These are phyloP conservation scores for Caenorhabditis becei DNA, from an alignment of 2,888 invertebrate genomes.

Conservation along the genomic window DNA sequence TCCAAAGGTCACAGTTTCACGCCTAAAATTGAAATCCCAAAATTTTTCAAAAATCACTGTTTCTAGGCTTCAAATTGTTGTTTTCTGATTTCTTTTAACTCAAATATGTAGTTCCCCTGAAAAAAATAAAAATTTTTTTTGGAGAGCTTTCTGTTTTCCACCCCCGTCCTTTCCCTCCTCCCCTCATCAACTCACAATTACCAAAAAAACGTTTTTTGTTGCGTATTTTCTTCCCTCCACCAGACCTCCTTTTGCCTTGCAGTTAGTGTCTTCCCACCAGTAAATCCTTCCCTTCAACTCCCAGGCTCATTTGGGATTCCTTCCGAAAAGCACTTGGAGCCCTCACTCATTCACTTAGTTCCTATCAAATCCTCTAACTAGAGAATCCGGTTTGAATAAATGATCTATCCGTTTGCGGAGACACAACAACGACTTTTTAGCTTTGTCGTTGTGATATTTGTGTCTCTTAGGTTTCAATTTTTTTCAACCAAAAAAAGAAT, in stretches of 20 bases:
- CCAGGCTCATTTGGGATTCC: slow-evolving; percentile 43
- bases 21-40: too few relatives aligned
- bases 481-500: background rate
- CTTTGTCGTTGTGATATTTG: background rate
- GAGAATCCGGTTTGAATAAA: slow-evolving; percentile 49
- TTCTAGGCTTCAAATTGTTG: background rate
- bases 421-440: background rate
- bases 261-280: slow-evolving; percentile 24
- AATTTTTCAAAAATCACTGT: background rate
- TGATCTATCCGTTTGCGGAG: slow-evolving; percentile 16
- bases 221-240: slow-evolving; percentile 1
- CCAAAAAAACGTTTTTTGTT: slow-evolving; percentile 31
- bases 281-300: slow-evolving; percentile 1
- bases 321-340: slow-evolving; percentile 47
- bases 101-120: too few relatives aligned
- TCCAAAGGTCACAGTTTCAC: too few relatives aligned
- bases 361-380: slow-evolving; percentile 7
- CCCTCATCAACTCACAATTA: slow-evolving; percentile 60
- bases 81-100: too few relatives aligned
- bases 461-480: too few relatives aligned
- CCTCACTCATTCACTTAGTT: slow-evolving; percentile 43
- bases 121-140: too few relatives aligned
- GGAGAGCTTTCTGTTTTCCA: background rate
- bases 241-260: slow-evolving; percentile 1
- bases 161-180: slow-evolving; percentile 34